Conservation (phyloP, 1,140 invertebrate species). For the Drosophila kurseongensis region DNA sequence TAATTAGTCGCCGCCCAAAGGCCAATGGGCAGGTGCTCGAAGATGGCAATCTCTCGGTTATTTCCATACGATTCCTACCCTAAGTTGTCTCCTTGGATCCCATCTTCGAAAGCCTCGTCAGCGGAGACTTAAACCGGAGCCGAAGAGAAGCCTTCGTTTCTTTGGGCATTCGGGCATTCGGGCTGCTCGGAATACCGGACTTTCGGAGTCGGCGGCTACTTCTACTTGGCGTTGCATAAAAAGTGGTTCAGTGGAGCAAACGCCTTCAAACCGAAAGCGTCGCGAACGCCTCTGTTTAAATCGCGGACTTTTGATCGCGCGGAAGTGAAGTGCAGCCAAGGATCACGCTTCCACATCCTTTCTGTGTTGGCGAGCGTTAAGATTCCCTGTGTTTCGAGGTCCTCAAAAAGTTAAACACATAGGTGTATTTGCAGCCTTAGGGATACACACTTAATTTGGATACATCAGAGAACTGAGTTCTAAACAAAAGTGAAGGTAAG, state of each 20-base stretch:
- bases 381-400: not conserved
- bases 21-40: slow-evolving; percentile 42
- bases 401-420: not conserved
- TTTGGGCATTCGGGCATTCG: slow-evolving; percentile 4
- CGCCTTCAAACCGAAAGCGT: slow-evolving; percentile 71
- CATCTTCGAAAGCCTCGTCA: not conserved
- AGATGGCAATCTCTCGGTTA: slow-evolving; percentile 30
- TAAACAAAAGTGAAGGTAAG: slow-evolving; percentile 42
- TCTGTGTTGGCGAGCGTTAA: slow-evolving; percentile 7
- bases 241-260: slow-evolving; percentile 83
- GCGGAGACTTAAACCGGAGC: slow-evolving; percentile 6
- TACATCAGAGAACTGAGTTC: slow-evolving; percentile 27
- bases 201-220: slow-evolving; percentile 51
- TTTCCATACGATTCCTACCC: slow-evolving; percentile 27
- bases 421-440: slow-evolving; percentile 18
- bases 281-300: slow-evolving; percentile 41
- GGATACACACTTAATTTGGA: slow-evolving; percentile 29
- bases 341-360: slow-evolving; percentile 22
- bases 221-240: slow-evolving; percentile 78
- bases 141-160: slow-evolving; percentile 27
- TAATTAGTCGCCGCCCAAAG: slow-evolving; percentile 48
- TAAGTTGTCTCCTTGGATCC: not conserved
- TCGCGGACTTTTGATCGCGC: slow-evolving; percentile 18
- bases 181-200: slow-evolving; percentile 16
- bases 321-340: slow-evolving; percentile 66